These are phyloP conservation scores for Crenuchus spilurus DNA, from an alignment of 2,797 vertebrate genomes.

Conservation along the genomic window DNA sequence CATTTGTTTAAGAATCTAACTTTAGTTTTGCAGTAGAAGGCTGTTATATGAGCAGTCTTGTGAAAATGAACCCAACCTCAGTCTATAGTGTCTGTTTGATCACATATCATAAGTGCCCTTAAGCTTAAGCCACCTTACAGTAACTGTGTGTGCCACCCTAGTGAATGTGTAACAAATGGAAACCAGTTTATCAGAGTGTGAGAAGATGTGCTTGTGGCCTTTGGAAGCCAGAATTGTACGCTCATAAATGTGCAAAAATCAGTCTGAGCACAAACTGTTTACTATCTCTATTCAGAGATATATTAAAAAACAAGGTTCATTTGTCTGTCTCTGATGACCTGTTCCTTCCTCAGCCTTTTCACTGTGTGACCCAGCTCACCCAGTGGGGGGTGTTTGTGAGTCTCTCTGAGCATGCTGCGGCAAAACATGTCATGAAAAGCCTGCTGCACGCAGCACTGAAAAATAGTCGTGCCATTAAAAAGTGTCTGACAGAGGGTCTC, in stretches of 20 bases:
- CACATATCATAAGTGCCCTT: no score
- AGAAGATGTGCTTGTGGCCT: no score
- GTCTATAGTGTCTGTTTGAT: no score
- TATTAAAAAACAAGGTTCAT: neutral
- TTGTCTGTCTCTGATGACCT: neutral
- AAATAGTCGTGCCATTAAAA: constrained; percentile 38
- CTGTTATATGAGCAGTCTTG: no score
- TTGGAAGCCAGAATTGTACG: no score
- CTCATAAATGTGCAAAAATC: neutral
- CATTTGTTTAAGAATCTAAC: no score
- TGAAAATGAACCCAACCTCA: no score
- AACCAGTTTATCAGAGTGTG: no score
- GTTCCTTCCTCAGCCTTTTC: neutral
- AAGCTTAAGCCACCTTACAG: no score
- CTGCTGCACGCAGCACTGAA: constrained; percentile 23
- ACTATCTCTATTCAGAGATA: neutral
- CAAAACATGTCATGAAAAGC: constrained; percentile 40
- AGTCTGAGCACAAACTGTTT: neutral
- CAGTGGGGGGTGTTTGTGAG: neutral
- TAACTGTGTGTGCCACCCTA: no score
- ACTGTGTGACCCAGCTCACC: neutral
- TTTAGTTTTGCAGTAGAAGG: no score
- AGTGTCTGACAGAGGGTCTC: constrained; percentile 29
- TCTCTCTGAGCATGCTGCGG: neutral
- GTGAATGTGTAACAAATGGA: no score